Percentiles rank a stretch among this genome's conserved stretches.
These are phyloP conservation scores for Caenorhabditis angaria DNA, from an alignment of 2,888 invertebrate genomes.

Conservation along the genomic window DNA sequence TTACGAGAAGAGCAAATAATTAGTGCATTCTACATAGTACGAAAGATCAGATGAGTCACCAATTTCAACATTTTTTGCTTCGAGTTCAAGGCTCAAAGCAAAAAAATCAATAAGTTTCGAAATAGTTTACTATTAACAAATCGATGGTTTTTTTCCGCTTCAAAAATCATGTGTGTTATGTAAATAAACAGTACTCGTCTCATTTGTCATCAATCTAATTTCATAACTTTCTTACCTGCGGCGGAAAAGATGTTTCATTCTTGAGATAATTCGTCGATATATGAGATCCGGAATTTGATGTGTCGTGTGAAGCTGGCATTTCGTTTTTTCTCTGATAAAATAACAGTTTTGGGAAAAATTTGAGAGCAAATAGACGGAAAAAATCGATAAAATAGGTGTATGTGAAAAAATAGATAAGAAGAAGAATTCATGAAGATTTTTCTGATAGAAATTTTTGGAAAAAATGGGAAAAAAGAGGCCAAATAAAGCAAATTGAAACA, in stretches of 20 bases:
- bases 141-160: conserved; percentile 2
- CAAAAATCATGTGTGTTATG: conserved; percentile 15
- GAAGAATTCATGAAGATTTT: not conserved
- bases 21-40: not conserved
- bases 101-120: not conserved
- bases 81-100: not conserved
- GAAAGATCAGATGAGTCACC: not conserved
- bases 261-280: conserved; percentile 6
- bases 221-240: conserved; percentile 24
- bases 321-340: not conserved
- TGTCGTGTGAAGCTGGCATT: not conserved
- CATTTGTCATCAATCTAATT: not conserved
- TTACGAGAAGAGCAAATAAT: not conserved
- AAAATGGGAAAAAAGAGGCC: not conserved
- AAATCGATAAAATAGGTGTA: not conserved
- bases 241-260: conserved; percentile 33
- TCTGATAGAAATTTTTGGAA: no score
- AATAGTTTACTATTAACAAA: not conserved
- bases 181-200: conserved; percentile 9
- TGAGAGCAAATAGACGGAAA: not conserved
- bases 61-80: not conserved
- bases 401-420: not conserved
- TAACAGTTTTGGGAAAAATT: not conserved
- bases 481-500: not conserved
- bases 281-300: not conserved